These are phyloP conservation scores for Pipra filicauda DNA, from an alignment of 2,113 vertebrate genomes.

Conservation along the genomic window DNA sequence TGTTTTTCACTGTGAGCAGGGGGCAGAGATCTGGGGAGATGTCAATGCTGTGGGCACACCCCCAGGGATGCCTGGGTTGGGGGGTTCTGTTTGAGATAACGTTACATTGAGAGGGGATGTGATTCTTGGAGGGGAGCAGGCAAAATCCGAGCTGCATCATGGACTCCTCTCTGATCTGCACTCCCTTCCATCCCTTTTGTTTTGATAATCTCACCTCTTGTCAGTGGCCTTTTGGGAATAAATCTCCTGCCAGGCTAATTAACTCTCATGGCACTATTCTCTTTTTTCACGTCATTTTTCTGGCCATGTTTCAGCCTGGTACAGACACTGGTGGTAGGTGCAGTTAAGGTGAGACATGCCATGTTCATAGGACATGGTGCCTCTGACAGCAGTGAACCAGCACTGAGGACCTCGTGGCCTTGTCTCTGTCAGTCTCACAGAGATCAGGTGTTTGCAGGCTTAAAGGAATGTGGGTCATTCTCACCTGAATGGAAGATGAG, in stretches of 20 bases:
- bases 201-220: neutral
- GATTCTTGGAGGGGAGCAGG: neutral
- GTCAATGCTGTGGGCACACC: no score
- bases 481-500: neutral
- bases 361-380: neutral
- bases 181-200: neutral
- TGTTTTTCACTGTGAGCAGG: neutral
- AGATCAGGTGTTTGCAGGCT: neutral
- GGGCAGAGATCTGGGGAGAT: neutral
- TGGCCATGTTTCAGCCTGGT: neutral
- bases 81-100: neutral
- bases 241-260: neutral
- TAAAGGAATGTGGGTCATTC: neutral
- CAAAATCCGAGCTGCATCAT: fast-evolving
- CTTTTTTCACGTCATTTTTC: neutral
- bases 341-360: neutral
- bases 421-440: neutral
- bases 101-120: fast-evolving
- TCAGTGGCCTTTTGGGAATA: neutral
- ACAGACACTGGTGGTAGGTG: neutral
- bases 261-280: neutral
- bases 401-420: neutral
- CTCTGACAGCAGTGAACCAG: neutral
- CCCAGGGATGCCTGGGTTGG: fast-evolving
- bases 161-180: neutral